Conservation (phyloP, 2,797 vertebrate genomes). For the Chromobotia macracanthus region DNA sequence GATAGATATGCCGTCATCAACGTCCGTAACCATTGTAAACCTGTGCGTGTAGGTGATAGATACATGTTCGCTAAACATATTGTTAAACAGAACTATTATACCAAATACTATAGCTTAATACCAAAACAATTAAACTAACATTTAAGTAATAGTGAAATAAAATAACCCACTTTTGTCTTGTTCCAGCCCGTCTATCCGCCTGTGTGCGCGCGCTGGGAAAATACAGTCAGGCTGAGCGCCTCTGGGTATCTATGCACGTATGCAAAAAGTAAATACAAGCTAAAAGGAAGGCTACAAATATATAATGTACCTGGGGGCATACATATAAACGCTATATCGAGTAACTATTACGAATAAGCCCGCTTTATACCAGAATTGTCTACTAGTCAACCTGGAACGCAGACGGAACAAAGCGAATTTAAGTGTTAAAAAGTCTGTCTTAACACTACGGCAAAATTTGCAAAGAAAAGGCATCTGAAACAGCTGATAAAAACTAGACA, state of each 20-base stretch:
- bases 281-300: slow-evolving; percentile 51
- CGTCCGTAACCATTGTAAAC: slow-evolving; percentile 3
- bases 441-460: slow-evolving; percentile 64
- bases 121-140: slow-evolving; percentile 54
- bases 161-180: slow-evolving; percentile 59
- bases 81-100: slow-evolving; percentile 21
- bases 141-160: slow-evolving; percentile 59
- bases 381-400: slow-evolving; percentile 67
- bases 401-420: slow-evolving; percentile 51
- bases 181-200: slow-evolving; percentile 62
- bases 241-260: slow-evolving; percentile 74
- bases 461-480: slow-evolving; percentile 47
- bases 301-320: slow-evolving; percentile 18
- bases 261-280: slow-evolving; percentile 65
- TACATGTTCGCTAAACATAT: slow-evolving; percentile 17
- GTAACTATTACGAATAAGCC: slow-evolving; percentile 20
- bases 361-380: slow-evolving; percentile 67
- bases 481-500: slow-evolving; percentile 33
- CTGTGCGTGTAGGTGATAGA: slow-evolving; percentile 25
- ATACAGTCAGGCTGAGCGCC: slow-evolving; percentile 67
- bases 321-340: slow-evolving; percentile 17
- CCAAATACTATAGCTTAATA: slow-evolving; percentile 43
- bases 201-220: slow-evolving; percentile 60
- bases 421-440: slow-evolving; percentile 63
- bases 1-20: slow-evolving; percentile 13